A percentile compares a stretch with the other conserved stretches of the same genome.
Conservation (phyloP, 2,888 invertebrate genomes). For the Plebejus melissa region DNA sequence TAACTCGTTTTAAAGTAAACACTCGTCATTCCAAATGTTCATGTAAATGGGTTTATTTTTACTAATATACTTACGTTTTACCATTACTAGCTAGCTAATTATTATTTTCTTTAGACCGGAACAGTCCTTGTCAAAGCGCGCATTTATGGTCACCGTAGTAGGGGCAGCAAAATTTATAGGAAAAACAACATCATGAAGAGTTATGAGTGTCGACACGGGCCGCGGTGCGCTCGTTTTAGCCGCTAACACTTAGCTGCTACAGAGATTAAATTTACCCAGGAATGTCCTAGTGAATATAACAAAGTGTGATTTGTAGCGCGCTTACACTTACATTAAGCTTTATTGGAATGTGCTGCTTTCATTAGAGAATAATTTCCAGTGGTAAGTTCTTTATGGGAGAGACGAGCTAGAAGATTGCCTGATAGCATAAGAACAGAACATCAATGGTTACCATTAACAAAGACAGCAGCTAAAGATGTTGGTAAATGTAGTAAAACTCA, state of each 20-base stretch:
- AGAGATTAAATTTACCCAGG: slow-evolving; percentile 19
- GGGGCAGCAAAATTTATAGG: slow-evolving; percentile 24
- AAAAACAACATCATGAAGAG: slow-evolving; percentile 28
- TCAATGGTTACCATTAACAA: too few relatives aligned
- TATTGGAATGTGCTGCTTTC: background rate
- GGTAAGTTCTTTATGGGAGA: background rate
- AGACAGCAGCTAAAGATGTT: too few relatives aligned
- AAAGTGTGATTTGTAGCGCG: background rate
- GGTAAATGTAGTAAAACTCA: too few relatives aligned
- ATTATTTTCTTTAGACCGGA: slow-evolving; percentile 1
- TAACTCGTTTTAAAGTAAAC: background rate
- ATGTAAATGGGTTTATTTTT: background rate
- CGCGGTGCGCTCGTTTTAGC: slow-evolving; percentile 20
- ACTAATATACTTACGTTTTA: background rate
- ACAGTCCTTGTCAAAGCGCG: background rate
- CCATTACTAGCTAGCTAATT: background rate
- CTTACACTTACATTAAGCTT: background rate
- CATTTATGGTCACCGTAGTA: background rate
- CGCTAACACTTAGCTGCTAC: background rate
- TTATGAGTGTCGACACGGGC: slow-evolving; percentile 28
- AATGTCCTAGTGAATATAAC: slow-evolving; percentile 12
- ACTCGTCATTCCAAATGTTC: background rate
- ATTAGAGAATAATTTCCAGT: background rate
- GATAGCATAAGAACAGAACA: too few relatives aligned
- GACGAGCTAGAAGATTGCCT: background rate